Conservation (phyloP, 2,113 vertebrate species). For the Phoxinus phoxinus region DNA sequence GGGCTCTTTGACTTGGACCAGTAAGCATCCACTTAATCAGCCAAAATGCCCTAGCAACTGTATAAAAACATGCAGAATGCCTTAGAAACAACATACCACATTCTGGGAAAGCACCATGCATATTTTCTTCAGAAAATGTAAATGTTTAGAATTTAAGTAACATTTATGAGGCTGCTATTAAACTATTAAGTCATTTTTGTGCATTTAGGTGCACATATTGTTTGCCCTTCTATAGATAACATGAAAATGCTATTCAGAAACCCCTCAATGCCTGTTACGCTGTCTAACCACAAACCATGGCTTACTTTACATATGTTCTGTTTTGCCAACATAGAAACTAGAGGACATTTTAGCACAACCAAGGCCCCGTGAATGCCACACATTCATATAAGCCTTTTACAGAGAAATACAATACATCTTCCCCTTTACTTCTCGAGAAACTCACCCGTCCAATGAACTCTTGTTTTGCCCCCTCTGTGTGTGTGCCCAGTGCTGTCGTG, state of each 20-base stretch:
- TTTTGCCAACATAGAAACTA: slow-evolving; percentile 15
- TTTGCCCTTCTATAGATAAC: background rate
- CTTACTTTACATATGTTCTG: slow-evolving; percentile 10
- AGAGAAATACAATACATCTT: slow-evolving; percentile 19
- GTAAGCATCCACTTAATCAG: background rate
- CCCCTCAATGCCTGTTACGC: background rate
- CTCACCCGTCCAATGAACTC: background rate
- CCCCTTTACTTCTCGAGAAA: slow-evolving; percentile 16
- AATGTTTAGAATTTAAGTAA: background rate
- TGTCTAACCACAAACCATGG: slow-evolving; percentile 15
- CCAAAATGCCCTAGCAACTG: background rate
- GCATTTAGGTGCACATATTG: background rate
- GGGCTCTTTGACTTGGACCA: background rate
- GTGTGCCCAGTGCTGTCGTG: slow-evolving; percentile 84
- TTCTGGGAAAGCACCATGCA: background rate
- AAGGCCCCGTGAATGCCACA: background rate
- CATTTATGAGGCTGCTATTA: background rate
- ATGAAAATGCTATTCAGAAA: background rate
- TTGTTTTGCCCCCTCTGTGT: slow-evolving; percentile 21
- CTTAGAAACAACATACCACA: background rate
- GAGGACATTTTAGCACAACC: slow-evolving; percentile 21
- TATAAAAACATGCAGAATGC: no score
- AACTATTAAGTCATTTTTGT: background rate
- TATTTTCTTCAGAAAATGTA: background rate
- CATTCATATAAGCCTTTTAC: slow-evolving; percentile 29